A percentile compares a stretch with the other conserved stretches of the same genome.
Evolutionary conservation across 2,113 vertebrate species (phyloP).

Genomic region (Dipodomys ordii): DNA sequence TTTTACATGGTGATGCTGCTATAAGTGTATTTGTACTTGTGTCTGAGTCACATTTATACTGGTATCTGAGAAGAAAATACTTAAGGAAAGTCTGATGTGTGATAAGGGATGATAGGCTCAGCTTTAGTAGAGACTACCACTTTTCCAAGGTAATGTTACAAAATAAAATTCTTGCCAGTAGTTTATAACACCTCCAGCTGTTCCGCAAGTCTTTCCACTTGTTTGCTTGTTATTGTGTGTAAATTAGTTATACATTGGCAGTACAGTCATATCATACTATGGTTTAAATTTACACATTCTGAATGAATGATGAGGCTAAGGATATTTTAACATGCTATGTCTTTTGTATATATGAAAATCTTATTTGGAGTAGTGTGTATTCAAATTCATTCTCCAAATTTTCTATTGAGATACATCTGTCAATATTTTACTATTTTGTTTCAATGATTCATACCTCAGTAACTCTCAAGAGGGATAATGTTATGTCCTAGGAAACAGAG

Average conservation of each 20-base stretch:
- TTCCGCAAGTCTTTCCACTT: background rate
- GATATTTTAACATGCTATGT: background rate
- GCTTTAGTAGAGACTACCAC: background rate
- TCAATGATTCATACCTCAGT: background rate
- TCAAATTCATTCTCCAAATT: background rate
- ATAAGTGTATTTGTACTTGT: background rate
- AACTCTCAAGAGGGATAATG: background rate
- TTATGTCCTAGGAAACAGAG: background rate
- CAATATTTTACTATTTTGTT: background rate
- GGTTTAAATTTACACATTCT: conserved; percentile 38
- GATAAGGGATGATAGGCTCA: background rate
- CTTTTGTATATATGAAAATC: background rate
- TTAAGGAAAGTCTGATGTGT: background rate
- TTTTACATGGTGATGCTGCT: background rate
- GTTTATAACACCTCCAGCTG: background rate
- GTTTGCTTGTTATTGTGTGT: background rate
- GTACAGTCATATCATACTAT: background rate
- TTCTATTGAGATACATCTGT: background rate
- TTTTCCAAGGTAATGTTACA: conserved; percentile 19
- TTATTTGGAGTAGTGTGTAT: background rate
- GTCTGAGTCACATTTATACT: background rate
- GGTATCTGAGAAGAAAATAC: background rate
- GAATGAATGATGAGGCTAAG: background rate
- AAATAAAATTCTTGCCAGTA: conserved; percentile 5
- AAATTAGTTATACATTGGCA: conserved; percentile 9